Evolutionary conservation across 2,888 invertebrate species (phyloP).

Genomic region (Cephonodes hylas): DNA sequence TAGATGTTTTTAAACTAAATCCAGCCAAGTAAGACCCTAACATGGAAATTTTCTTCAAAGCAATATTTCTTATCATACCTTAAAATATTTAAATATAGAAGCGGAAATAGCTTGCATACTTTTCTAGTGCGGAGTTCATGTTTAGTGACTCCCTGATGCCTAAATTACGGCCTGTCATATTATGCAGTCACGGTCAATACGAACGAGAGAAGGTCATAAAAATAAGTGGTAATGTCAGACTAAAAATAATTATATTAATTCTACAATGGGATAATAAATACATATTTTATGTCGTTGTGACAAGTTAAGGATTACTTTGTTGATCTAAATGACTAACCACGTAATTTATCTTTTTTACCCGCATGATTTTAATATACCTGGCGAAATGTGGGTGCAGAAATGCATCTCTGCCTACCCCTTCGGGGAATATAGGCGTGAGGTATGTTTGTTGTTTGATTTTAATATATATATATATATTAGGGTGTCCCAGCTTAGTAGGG

Average conservation of each 20-base stretch:
- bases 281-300: not conserved
- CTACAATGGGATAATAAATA: not conserved
- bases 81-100: not conserved
- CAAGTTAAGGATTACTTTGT: not conserved
- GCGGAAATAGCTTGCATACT: slow-evolving; percentile 24
- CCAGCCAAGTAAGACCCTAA: slow-evolving; percentile 41
- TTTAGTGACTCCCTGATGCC: slow-evolving; percentile 47
- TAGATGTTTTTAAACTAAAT: slow-evolving; percentile 68
- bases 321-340: not conserved
- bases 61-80: slow-evolving; percentile 15
- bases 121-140: slow-evolving; percentile 30
- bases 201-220: slow-evolving; percentile 66
- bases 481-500: too few relatives aligned
- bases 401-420: too few relatives aligned
- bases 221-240: slow-evolving; percentile 7
- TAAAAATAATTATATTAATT: not conserved
- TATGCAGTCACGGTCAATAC: slow-evolving; percentile 68
- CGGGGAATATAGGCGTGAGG: too few relatives aligned
- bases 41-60: not conserved
- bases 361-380: too few relatives aligned
- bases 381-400: too few relatives aligned
- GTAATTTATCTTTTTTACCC: too few relatives aligned
- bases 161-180: slow-evolving; percentile 78
- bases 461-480: too few relatives aligned
- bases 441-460: too few relatives aligned